Percentiles rank a stretch among this genome's conserved stretches.
These are phyloP conservation scores for Anthoscopus minutus DNA, from an alignment of 2,113 vertebrate species.

Conservation along the genomic window DNA sequence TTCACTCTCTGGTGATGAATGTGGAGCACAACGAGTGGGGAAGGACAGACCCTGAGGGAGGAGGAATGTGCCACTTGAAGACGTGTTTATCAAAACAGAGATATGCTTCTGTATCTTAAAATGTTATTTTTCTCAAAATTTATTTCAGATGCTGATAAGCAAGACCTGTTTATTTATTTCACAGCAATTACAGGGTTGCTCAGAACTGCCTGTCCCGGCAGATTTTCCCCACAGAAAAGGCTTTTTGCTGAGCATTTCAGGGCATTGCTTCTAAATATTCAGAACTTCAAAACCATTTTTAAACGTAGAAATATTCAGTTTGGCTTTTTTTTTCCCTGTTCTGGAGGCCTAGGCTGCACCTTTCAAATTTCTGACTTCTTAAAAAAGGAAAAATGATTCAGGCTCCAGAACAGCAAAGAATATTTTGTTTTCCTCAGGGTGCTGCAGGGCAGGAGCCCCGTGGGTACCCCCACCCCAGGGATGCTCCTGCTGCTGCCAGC, in stretches of 20 bases:
- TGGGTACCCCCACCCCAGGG: neutral
- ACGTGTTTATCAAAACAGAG: constrained; percentile 27
- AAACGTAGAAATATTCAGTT: neutral
- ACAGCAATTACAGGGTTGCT: neutral
- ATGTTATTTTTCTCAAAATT: constrained; percentile 19
- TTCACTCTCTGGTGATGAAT: constrained; percentile 14
- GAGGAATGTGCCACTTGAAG: constrained; percentile 18
- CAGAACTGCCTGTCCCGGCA: neutral
- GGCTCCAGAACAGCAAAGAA: neutral
- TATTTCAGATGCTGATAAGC: constrained; percentile 1
- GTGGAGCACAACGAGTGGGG: neutral
- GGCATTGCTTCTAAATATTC: neutral
- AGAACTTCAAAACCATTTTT: constrained; percentile 7
- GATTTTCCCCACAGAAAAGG: constrained; percentile 3
- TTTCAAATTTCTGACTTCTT: neutral
- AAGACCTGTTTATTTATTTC: constrained; percentile 30
- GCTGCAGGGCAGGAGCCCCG: neutral
- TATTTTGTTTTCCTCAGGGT: neutral
- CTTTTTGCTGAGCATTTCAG: neutral
- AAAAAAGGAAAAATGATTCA: neutral
- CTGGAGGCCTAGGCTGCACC: neutral
- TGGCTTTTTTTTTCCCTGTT: neutral
- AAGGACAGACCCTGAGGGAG: constrained; percentile 7
- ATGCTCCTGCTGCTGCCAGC: neutral
- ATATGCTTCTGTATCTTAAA: constrained; percentile 2